phyloP scores from a whole-genome alignment of 1,140 invertebrate species.

The Theocolax elegans region DNA sequence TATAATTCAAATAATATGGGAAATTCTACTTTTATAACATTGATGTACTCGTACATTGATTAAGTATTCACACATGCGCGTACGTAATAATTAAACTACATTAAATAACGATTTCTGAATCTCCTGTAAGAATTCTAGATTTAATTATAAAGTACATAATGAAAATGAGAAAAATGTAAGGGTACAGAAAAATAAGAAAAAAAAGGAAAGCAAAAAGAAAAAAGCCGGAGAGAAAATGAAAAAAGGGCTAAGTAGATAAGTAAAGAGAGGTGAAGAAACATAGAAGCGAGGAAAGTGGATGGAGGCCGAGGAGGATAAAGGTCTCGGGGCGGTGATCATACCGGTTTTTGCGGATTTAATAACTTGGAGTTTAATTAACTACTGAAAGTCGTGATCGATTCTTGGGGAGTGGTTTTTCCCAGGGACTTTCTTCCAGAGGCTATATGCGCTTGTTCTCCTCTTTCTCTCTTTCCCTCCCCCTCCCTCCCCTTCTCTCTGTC shows the following conservation, averaged over 20 bases:
- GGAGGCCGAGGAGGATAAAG: conserved; percentile 46
- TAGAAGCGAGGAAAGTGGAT: conserved; percentile 36
- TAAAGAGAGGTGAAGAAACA: conserved; percentile 32
- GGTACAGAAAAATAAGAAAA: background rate
- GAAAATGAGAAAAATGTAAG: too few relatives aligned
- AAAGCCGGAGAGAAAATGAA: background rate
- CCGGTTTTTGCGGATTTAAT: conserved; percentile 62
- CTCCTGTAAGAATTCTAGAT: too few relatives aligned
- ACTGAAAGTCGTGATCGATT: conserved; percentile 62
- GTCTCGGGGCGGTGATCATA: conserved; percentile 46
- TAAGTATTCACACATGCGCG: too few relatives aligned
- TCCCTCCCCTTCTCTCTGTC: background rate
- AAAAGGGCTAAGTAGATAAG: conserved; percentile 11
- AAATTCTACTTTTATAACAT: too few relatives aligned
- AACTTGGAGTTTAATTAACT: conserved; percentile 65
- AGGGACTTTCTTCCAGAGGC: conserved; percentile 35
- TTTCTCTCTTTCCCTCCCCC: conserved; percentile 30
- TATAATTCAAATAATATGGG: too few relatives aligned
- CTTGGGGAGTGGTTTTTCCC: conserved; percentile 45
- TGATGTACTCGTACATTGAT: too few relatives aligned
- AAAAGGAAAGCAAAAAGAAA: background rate
- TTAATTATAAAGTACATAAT: too few relatives aligned
- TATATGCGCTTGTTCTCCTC: conserved; percentile 44
- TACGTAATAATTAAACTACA: too few relatives aligned
- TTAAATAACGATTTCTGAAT: too few relatives aligned